Conservation (phyloP, 92 coral and sea anemone genomes). For the Palythoa grandiflora region DNA sequence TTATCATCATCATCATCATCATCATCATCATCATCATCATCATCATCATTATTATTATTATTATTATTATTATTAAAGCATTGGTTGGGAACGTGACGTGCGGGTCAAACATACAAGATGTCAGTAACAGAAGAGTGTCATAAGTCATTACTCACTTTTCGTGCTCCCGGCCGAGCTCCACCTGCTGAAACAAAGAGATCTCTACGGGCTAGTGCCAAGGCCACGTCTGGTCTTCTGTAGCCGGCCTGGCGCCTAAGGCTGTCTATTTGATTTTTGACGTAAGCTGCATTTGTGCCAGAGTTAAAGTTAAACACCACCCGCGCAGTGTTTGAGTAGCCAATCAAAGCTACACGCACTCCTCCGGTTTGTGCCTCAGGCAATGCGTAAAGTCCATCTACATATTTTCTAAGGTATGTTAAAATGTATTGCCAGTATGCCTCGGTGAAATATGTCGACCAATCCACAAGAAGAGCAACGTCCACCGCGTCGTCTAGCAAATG, state of each 20-base stretch:
- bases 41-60: no score
- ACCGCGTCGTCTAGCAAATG: neutral
- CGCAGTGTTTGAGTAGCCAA: conserved; percentile 40
- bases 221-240: conserved; percentile 73
- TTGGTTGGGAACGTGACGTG: no score
- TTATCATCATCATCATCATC: no score
- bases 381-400: conserved; percentile 22
- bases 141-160: conserved; percentile 55
- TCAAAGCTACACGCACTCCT: conserved; percentile 36
- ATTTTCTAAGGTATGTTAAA: conserved; percentile 20
- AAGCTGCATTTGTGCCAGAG: conserved; percentile 55
- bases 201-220: conserved; percentile 59
- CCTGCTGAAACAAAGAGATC: conserved; percentile 56
- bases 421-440: conserved; percentile 39
- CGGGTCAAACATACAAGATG: neutral
- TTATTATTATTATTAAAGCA: no score
- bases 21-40: no score
- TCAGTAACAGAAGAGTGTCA: neutral
- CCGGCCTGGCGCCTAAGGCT: conserved; percentile 66
- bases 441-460: conserved; percentile 45
- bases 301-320: conserved; percentile 42
- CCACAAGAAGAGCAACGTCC: conserved; percentile 42
- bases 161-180: conserved; percentile 69
- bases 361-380: conserved; percentile 4
- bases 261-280: conserved; percentile 56